phyloP scores from a whole-genome alignment of 2,888 invertebrate genomes.

The Artemia sinica region DNA sequence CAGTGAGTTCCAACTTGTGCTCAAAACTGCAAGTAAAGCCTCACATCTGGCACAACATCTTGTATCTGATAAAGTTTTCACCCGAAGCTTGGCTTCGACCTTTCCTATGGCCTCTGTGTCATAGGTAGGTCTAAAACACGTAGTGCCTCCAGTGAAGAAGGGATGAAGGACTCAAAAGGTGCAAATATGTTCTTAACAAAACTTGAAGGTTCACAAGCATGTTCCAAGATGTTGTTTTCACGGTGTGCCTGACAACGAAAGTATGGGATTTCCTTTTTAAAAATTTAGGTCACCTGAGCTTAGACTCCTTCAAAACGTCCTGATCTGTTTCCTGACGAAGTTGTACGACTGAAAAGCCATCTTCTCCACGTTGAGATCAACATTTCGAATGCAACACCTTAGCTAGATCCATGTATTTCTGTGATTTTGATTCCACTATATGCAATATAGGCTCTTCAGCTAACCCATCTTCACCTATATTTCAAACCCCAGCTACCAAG shows the following conservation, averaged over 20 bases:
- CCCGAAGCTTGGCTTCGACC: slow-evolving; percentile 10
- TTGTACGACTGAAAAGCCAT: slow-evolving; percentile 11
- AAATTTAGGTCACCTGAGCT: not conserved
- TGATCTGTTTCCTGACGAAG: not conserved
- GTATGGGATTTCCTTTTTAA: slow-evolving; percentile 6
- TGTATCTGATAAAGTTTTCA: slow-evolving; percentile 7
- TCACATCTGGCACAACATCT: not conserved
- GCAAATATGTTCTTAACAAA: slow-evolving; percentile 3
- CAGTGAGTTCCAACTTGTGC: not conserved
- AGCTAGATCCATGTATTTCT: not conserved
- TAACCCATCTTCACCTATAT: not conserved
- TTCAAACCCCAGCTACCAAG: not conserved
- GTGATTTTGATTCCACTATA: slow-evolving; percentile 2
- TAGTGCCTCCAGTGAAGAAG: slow-evolving; percentile 10
- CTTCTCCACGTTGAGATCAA: slow-evolving; percentile 14
- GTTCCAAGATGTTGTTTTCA: not conserved
- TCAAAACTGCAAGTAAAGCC: not conserved
- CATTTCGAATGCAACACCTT: not conserved
- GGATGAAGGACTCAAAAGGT: not conserved
- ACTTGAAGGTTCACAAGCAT: not conserved
- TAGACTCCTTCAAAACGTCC: not conserved
- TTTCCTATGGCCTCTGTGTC: not conserved
- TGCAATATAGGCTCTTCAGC: not conserved
- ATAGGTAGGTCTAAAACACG: not conserved
- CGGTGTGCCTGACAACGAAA: slow-evolving; percentile 3